These are phyloP conservation scores for Formica selysi DNA, from an alignment of 1,140 invertebrate genomes.

Conservation along the genomic window DNA sequence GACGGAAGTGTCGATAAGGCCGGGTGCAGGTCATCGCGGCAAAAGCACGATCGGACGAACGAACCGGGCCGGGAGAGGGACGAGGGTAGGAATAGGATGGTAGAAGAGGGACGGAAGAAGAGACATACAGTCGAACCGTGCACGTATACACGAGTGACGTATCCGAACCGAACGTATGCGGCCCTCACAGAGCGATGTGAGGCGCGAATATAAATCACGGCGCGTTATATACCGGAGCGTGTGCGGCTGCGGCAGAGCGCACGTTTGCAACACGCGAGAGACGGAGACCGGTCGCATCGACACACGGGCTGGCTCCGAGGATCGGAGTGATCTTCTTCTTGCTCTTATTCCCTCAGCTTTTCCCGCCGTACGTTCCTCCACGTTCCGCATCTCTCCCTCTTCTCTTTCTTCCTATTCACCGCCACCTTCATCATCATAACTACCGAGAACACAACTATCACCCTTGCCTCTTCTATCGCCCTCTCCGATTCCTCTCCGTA, in stretches of 20 bases:
- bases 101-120: slow-evolving; percentile 26
- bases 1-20: slow-evolving; percentile 77
- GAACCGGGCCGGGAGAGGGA: slow-evolving; percentile 57
- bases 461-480: neutral
- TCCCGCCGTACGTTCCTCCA: slow-evolving; percentile 13
- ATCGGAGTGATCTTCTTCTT: slow-evolving; percentile 57
- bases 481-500: neutral
- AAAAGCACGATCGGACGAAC: slow-evolving; percentile 64
- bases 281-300: slow-evolving; percentile 25
- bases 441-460: slow-evolving; percentile 35
- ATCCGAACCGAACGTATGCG: slow-evolving; percentile 78
- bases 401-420: neutral
- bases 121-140: slow-evolving; percentile 68
- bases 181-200: slow-evolving; percentile 79
- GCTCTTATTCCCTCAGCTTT: slow-evolving; percentile 43
- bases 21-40: slow-evolving; percentile 69
- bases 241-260: slow-evolving; percentile 52
- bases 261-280: slow-evolving; percentile 67
- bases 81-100: neutral
- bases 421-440: slow-evolving; percentile 42
- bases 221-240: slow-evolving; percentile 77
- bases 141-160: slow-evolving; percentile 76
- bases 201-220: slow-evolving; percentile 82
- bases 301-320: slow-evolving; percentile 30
- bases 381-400: slow-evolving; percentile 11